Evolutionary conservation across 2,888 invertebrate genomes (phyloP).

Genomic region (Temnothorax ravouxi): DNA sequence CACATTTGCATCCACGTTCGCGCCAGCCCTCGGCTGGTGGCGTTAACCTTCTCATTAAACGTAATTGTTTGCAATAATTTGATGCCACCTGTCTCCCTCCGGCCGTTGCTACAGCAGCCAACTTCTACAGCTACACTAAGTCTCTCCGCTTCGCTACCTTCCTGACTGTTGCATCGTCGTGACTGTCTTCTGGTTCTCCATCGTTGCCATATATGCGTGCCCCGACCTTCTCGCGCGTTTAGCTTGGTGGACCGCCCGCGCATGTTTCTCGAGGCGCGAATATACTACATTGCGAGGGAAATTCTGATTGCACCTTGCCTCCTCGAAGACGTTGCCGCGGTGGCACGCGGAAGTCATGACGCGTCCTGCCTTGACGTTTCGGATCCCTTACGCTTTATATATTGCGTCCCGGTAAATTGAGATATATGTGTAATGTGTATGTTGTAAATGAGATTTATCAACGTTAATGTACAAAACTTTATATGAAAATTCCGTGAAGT

Average conservation of each 20-base stretch:
- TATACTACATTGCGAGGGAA: slow-evolving; percentile 44
- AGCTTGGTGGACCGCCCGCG: slow-evolving; percentile 2
- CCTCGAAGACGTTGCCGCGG: slow-evolving; percentile 40
- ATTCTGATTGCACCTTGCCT: slow-evolving; percentile 61
- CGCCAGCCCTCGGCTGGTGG: slow-evolving; percentile 75
- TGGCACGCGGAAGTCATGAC: slow-evolving; percentile 11
- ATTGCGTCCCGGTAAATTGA: slow-evolving; percentile 27
- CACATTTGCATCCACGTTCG: slow-evolving; percentile 82
- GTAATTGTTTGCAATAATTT: slow-evolving; percentile 85
- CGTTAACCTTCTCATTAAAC: slow-evolving; percentile 85
- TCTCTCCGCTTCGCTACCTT: slow-evolving; percentile 57
- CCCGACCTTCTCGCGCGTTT: slow-evolving; percentile 25
- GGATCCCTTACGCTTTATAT: not conserved
- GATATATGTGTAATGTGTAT: not conserved
- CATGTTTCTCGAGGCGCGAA: slow-evolving; percentile 15
- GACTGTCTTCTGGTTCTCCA: slow-evolving; percentile 55
- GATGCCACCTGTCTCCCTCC: slow-evolving; percentile 80
- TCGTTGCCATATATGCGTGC: slow-evolving; percentile 24
- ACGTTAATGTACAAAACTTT: not conserved
- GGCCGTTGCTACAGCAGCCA: slow-evolving; percentile 65
- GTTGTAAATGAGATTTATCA: slow-evolving; percentile 44
- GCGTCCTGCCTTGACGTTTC: slow-evolving; percentile 3
- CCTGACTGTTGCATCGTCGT: slow-evolving; percentile 66
- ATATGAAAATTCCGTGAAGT: not conserved
- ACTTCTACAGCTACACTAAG: slow-evolving; percentile 60